A percentile compares a stretch with the other conserved stretches of the same genome.
Conservation (phyloP, 2,113 vertebrate genomes). For the Oreotrochilus melanogaster region DNA sequence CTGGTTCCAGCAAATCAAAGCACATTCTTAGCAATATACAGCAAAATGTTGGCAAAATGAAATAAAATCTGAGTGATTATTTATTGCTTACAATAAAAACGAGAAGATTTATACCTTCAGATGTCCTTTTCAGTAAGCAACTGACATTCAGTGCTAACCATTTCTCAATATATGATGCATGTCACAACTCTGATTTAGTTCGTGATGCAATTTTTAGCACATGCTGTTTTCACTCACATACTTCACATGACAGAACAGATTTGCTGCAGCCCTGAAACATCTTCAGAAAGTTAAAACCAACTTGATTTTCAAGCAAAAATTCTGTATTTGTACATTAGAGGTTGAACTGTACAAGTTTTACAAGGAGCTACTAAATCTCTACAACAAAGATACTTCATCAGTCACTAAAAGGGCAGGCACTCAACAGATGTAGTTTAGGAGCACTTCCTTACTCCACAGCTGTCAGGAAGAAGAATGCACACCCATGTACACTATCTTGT, state of each 20-base stretch:
- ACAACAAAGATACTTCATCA: conserved; percentile 52
- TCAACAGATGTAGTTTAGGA: conserved; percentile 30
- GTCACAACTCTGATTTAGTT: conserved; percentile 17
- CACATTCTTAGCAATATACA: background rate
- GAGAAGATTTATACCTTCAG: background rate
- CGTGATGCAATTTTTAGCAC: conserved; percentile 4
- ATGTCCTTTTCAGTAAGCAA: background rate
- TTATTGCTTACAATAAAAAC: background rate
- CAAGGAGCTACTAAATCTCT: conserved; percentile 53
- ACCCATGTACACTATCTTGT: background rate
- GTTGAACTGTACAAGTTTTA: conserved; percentile 34
- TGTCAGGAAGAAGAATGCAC: conserved; percentile 26
- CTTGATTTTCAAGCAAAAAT: background rate
- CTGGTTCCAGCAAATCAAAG: background rate
- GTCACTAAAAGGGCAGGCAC: background rate
- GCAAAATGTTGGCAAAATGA: background rate
- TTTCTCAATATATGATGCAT: background rate
- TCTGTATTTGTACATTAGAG: background rate
- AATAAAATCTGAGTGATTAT: background rate
- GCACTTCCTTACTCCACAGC: background rate
- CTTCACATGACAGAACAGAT: background rate
- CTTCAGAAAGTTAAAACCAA: background rate
- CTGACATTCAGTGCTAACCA: background rate
- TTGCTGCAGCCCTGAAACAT: background rate
- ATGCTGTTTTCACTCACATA: background rate